Conservation (phyloP, 2,113 vertebrate species). For the Equus przewalskii region DNA sequence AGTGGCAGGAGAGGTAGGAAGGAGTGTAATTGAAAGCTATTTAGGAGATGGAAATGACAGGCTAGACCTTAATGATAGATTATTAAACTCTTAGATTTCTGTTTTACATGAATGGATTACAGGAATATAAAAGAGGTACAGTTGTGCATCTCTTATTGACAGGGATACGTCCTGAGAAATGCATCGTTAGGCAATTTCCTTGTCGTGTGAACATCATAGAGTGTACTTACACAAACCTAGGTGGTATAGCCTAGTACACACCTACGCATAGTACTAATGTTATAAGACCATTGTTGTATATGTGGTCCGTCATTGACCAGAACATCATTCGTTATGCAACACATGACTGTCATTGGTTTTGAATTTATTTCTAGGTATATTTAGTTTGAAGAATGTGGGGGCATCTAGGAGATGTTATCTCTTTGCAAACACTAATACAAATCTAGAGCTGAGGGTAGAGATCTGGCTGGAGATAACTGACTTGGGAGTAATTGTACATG, state of each 20-base stretch:
- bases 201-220: no score
- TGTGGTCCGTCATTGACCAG: no score
- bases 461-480: not conserved
- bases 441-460: not conserved
- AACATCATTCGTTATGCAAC: no score
- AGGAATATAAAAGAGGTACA: not conserved
- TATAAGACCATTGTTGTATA: no score
- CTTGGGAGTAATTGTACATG: not conserved
- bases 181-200: no score
- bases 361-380: not conserved
- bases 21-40: not conserved
- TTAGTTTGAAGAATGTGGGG: not conserved
- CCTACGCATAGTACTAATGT: no score
- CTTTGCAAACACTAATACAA: not conserved
- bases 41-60: not conserved
- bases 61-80: not conserved
- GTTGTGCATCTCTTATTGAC: no score
- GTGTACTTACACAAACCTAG: no score
- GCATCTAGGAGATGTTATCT: not conserved
- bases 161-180: no score
- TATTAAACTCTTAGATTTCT: not conserved
- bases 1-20: not conserved
- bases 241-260: no score
- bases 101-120: not conserved
- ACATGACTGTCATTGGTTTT: not conserved